phyloP scores from a whole-genome alignment of 2,797 vertebrate genomes.

The Linurgus olivaceus region DNA sequence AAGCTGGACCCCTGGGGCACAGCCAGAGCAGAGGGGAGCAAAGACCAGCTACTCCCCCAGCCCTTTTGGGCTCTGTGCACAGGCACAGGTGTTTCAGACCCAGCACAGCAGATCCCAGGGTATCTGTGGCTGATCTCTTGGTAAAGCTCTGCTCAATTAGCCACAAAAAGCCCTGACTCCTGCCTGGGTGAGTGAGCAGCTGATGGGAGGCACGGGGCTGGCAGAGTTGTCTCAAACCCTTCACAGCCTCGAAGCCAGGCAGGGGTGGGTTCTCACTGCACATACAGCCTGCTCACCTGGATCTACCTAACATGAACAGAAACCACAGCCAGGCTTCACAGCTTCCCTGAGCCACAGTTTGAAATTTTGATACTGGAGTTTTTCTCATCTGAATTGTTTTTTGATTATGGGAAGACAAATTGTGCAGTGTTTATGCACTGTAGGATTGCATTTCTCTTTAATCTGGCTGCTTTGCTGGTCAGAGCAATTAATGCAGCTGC shows the following conservation, averaged over 20 bases:
- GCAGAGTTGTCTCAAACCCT: neutral
- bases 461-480: neutral
- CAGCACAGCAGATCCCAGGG: fast-evolving
- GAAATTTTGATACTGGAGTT: neutral
- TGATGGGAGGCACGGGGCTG: neutral
- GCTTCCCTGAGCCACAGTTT: fast-evolving
- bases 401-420: neutral
- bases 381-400: neutral
- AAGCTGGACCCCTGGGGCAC: neutral
- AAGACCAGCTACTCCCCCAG: neutral
- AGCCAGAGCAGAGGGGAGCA: neutral
- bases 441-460: neutral
- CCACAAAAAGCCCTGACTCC: neutral
- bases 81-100: fast-evolving
- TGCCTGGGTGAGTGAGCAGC: neutral
- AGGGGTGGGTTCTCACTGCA: neutral
- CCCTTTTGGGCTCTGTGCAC: fast-evolving
- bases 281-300: fast-evolving
- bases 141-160: neutral
- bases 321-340: neutral
- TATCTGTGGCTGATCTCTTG: neutral
- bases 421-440: neutral
- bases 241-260: neutral
- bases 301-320: fast-evolving
- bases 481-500: neutral